Evolutionary conservation across 1,140 invertebrate genomes (phyloP).

Genomic region (Aricia agestis): DNA sequence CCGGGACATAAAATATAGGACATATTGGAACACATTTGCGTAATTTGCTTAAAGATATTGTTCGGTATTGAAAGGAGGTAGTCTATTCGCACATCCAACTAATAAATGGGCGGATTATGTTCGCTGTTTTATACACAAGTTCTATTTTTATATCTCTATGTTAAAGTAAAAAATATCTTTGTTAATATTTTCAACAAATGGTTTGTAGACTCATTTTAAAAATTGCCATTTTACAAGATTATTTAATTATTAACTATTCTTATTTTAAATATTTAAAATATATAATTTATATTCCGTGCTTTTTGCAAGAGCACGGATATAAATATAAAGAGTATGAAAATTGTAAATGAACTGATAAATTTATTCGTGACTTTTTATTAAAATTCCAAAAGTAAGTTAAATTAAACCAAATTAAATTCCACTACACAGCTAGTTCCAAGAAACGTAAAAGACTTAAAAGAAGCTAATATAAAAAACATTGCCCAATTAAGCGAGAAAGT

Average conservation of each 20-base stretch:
- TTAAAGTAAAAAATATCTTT: too few relatives aligned
- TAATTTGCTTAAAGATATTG: slow-evolving; percentile 16
- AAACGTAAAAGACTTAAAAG: background rate
- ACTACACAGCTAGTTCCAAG: background rate
- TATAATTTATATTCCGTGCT: too few relatives aligned
- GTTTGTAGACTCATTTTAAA: too few relatives aligned
- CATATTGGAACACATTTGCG: slow-evolving; percentile 16
- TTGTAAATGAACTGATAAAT: background rate
- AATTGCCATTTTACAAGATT: too few relatives aligned
- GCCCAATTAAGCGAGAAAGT: background rate
- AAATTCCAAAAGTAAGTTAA: background rate
- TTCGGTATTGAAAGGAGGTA: slow-evolving; percentile 7
- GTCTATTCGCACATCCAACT: background rate
- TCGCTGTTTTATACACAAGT: background rate
- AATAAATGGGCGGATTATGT: background rate
- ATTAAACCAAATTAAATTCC: background rate
- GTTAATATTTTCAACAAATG: too few relatives aligned
- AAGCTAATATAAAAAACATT: slow-evolving; percentile 1
- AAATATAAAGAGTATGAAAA: background rate
- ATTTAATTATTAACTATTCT: too few relatives aligned
- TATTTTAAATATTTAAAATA: too few relatives aligned
- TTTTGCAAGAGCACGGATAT: too few relatives aligned
- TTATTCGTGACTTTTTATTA: background rate
- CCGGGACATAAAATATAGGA: slow-evolving; percentile 14
- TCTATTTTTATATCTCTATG: background rate